phyloP scores from a whole-genome alignment of 2,113 vertebrate species.

The Limanda limanda region DNA sequence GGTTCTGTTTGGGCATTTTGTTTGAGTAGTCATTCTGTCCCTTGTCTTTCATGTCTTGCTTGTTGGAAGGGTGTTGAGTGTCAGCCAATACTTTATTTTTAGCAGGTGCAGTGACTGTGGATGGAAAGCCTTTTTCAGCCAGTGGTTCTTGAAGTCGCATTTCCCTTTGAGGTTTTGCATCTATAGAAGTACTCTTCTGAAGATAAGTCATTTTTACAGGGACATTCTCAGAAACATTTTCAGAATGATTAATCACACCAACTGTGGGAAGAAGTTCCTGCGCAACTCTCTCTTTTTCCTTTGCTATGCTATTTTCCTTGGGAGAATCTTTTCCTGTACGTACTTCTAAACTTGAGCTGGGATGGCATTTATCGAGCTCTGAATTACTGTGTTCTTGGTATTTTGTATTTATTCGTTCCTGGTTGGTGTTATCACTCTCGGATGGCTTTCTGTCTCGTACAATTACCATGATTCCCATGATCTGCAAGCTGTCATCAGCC shows the following conservation, averaged over 20 bases:
- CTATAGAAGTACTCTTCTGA: slow-evolving; percentile 14
- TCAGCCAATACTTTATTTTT: slow-evolving; percentile 65
- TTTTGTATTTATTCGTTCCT: slow-evolving; percentile 8
- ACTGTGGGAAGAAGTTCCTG: slow-evolving; percentile 35
- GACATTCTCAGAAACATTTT: slow-evolving; percentile 18
- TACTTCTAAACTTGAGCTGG: slow-evolving; percentile 22
- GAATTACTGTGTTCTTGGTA: slow-evolving; percentile 23
- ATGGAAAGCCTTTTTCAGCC: slow-evolving; percentile 36
- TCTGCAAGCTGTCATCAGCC: slow-evolving; percentile 59
- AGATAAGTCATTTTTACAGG: slow-evolving; percentile 19
- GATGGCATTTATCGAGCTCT: slow-evolving; percentile 12
- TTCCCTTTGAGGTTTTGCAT: slow-evolving; percentile 30
- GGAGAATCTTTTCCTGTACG: slow-evolving; percentile 21
- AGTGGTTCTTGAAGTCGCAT: slow-evolving; percentile 35
- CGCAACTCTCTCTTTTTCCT: slow-evolving; percentile 1
- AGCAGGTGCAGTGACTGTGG: slow-evolving; percentile 30
- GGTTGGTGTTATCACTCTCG: slow-evolving; percentile 9
- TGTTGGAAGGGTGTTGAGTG: slow-evolving; percentile 51
- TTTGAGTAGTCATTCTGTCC: slow-evolving; percentile 35
- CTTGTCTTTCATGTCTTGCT: slow-evolving; percentile 33
- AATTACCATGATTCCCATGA: slow-evolving; percentile 73
- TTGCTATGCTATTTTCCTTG: slow-evolving; percentile 11
- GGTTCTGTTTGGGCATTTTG: slow-evolving; percentile 26
- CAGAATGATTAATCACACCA: slow-evolving; percentile 3
- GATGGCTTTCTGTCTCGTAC: slow-evolving; percentile 55